Conservation (phyloP, 2,797 vertebrate species). For the Prunella strophiata region DNA sequence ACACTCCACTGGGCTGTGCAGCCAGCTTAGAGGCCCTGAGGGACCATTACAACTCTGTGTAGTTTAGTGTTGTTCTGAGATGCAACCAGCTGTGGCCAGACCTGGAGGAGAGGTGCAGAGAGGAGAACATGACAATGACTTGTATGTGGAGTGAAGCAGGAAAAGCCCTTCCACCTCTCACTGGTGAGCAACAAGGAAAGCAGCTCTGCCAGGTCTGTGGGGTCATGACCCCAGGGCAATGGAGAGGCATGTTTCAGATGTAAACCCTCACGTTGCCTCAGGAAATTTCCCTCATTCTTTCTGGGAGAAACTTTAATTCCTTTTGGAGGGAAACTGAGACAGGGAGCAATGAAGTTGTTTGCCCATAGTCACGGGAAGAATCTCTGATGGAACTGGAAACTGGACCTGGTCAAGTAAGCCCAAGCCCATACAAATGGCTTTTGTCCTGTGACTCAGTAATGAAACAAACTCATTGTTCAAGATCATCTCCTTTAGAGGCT, state of each 20-base stretch:
- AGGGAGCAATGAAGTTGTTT: neutral
- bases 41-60: neutral
- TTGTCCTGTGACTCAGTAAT: neutral
- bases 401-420: neutral
- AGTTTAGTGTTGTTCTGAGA: neutral
- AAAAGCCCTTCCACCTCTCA: neutral
- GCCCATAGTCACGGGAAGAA: neutral
- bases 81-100: neutral
- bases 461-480: neutral
- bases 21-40: neutral
- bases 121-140: neutral
- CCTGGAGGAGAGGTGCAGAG: neutral
- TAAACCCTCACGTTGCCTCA: neutral
- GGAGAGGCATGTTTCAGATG: neutral
- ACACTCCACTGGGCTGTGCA: constrained; percentile 5
- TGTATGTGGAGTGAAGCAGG: neutral
- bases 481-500: constrained; percentile 17
- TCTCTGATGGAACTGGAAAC: neutral
- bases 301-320: neutral
- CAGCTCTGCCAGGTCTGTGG: neutral
- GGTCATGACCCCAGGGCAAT: neutral
- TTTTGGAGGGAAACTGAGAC: neutral
- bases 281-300: neutral
- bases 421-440: neutral
- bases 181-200: neutral